Percentiles rank a stretch among this genome's conserved stretches.
Evolutionary conservation across 2,888 invertebrate species (phyloP).

Genomic region (Syrista parreyssii): DNA sequence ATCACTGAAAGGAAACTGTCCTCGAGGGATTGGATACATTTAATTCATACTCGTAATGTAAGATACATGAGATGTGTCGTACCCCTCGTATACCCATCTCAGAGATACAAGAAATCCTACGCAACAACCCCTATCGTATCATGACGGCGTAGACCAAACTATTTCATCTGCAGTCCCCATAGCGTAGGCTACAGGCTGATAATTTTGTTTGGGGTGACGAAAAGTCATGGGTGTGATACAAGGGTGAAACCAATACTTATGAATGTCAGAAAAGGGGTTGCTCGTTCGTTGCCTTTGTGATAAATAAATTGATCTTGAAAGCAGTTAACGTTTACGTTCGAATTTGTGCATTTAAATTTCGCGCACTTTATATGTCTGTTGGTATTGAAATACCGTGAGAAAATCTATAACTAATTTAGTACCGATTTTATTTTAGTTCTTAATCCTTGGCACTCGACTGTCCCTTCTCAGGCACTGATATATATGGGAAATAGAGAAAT

Average conservation of each 20-base stretch:
- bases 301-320: background rate
- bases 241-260: background rate
- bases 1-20: background rate
- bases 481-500: too few species aligned
- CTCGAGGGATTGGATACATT: constrained; percentile 16
- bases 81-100: constrained; percentile 19
- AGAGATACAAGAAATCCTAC: background rate
- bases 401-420: background rate
- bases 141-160: constrained; percentile 37
- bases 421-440: background rate
- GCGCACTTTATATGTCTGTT: background rate
- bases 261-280: background rate
- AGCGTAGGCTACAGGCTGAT: constrained; percentile 42
- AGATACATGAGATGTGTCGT: constrained; percentile 30
- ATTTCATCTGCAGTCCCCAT: constrained; percentile 36
- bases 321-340: background rate
- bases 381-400: background rate
- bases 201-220: constrained; percentile 42
- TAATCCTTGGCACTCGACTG: too few species aligned
- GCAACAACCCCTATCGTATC: constrained; percentile 39
- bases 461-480: too few species aligned
- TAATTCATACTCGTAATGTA: constrained; percentile 26
- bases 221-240: constrained; percentile 9
- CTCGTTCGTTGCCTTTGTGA: background rate
- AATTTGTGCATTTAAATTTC: background rate